phyloP scores from a whole-genome alignment of 1,140 invertebrate genomes.

The Cydia pomonella region DNA sequence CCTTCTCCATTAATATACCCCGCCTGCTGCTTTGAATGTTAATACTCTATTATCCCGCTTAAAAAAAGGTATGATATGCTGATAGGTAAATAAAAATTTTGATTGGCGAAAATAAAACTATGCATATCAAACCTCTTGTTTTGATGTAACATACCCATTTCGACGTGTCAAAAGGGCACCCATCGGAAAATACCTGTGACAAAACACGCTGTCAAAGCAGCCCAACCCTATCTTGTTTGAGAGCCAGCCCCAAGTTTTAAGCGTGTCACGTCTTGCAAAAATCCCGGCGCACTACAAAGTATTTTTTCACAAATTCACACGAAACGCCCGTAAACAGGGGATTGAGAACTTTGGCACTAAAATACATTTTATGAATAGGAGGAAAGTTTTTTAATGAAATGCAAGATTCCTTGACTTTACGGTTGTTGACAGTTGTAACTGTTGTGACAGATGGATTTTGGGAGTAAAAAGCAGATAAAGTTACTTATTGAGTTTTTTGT shows the following conservation, averaged over 20 bases:
- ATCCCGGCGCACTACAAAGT: slow-evolving; percentile 22
- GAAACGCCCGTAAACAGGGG: slow-evolving; percentile 3
- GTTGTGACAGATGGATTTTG: slow-evolving; percentile 11
- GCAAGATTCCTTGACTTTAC: slow-evolving; percentile 6
- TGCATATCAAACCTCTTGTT: too few species aligned
- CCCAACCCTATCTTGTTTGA: not conserved
- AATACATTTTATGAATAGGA: slow-evolving; percentile 27
- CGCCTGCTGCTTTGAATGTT: too few species aligned
- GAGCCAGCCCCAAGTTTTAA: slow-evolving; percentile 2
- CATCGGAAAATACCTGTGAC: not conserved
- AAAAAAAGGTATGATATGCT: too few species aligned
- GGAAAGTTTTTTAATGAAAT: slow-evolving; percentile 30
- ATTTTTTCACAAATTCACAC: slow-evolving; percentile 29
- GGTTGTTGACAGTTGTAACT: slow-evolving; percentile 1
- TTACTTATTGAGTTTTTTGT: not conserved
- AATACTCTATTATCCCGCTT: too few species aligned
- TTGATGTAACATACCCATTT: too few species aligned
- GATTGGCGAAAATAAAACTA: too few species aligned
- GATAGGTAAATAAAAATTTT: too few species aligned
- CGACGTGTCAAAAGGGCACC: too few species aligned
- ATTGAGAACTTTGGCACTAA: slow-evolving; percentile 23
- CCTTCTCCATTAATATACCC: too few species aligned
- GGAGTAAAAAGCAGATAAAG: not conserved
- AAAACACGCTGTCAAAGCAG: not conserved
- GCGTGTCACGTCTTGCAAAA: slow-evolving; percentile 18